Conservation (phyloP, 2,113 vertebrate species). For the Bufo gargarizans region DNA sequence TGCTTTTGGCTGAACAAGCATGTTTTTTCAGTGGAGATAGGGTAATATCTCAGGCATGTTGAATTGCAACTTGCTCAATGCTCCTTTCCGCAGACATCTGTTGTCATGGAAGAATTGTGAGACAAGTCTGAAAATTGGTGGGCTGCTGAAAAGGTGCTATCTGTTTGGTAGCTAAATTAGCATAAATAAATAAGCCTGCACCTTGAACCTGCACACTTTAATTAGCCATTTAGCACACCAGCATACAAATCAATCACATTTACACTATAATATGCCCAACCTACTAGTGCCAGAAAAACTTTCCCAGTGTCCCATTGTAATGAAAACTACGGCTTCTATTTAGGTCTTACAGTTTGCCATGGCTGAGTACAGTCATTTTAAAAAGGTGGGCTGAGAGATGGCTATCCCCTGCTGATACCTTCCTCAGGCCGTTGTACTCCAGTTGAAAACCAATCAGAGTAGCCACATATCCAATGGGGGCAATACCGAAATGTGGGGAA, state of each 20-base stretch:
- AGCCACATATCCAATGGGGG: not conserved
- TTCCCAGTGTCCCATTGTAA: slow-evolving; percentile 24
- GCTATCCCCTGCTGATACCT: slow-evolving; percentile 7
- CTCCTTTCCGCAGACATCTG: too few species aligned
- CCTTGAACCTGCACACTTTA: too few species aligned
- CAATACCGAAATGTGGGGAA: not conserved
- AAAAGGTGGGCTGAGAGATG: slow-evolving; percentile 41
- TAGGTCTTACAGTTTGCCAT: not conserved
- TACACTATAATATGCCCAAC: not conserved
- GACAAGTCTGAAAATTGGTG: too few species aligned
- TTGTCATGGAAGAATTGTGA: too few species aligned
- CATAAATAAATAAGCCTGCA: too few species aligned
- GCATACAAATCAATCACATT: not conserved
- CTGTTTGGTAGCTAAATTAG: too few species aligned
- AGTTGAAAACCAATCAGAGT: not conserved
- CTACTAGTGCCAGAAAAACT: not conserved
- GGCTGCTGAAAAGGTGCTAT: too few species aligned
- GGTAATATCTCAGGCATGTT: too few species aligned
- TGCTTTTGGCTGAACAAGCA: too few species aligned
- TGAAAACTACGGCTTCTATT: slow-evolving; percentile 29
- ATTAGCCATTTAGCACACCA: too few species aligned
- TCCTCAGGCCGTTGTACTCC: slow-evolving; percentile 21
- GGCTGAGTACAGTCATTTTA: slow-evolving; percentile 39
- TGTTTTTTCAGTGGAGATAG: too few species aligned
- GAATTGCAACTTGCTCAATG: too few species aligned